Base-by-base conservation (phyloP, 2,113 vertebrate species). In the Pampusana beccarii region DNA sequence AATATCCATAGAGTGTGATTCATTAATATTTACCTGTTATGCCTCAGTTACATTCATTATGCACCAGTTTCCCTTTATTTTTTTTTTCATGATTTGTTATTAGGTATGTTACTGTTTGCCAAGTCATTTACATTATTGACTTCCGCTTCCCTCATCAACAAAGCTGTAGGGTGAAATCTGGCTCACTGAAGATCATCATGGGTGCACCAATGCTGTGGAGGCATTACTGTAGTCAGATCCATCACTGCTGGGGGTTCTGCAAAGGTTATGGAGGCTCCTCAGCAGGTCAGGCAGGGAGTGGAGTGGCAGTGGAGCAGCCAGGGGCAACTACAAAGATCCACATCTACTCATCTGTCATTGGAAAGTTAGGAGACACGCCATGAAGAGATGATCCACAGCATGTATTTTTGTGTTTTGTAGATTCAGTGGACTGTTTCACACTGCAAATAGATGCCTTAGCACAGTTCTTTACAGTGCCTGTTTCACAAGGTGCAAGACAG, bases 211-310 rank as follows among this genome's bases (percentile, higher is more conserved):
- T 58, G 10, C 3, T 42, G 5, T 10, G 20, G n/a, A 79, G 28
- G 5, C 17, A 16, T n/a, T 44, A 26, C 11, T 53, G 2, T 7
- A 78, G 29, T 15, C 12, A 69, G 12, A 17, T 31, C 11, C 57
- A 12, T 34, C n/a, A 6, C 19, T 58, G 11, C 19, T 78, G 48
- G 8, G 8, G 0, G 3, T 21, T 5, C 28, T 51, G 12, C 31
- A 54, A 33, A 25, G 10, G 4, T 16, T 64, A 0, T n/a, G 6
- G 8, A 2, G 31, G 5, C 5, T 75, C 9, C 11, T 13, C 4
- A 46, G 16, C 0, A 20, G 3, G 5, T 44, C 46, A 78, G 4
- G 2, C 10, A 62, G n/a, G 21, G 23, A 58, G 28, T 1, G 5
- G 4, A 77, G 10, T 80, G 26, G 7, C 7, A 57, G 7, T 5